These are phyloP conservation scores for Oikopleura dioica DNA, from an alignment of 23 tunicate genomes.

Conservation along the genomic window DNA sequence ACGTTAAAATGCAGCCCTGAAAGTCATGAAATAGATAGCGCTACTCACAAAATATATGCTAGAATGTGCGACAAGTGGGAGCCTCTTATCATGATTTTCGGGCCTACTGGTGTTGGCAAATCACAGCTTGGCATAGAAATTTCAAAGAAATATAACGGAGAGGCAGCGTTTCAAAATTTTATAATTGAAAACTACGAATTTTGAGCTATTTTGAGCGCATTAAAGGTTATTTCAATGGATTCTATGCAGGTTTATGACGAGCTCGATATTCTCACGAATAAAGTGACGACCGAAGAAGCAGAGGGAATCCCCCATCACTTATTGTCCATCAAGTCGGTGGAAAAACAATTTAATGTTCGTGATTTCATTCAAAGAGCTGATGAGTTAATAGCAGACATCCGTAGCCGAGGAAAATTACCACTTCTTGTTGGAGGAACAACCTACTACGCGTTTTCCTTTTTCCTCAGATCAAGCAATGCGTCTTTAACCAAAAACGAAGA, in stretches of 20 bases:
- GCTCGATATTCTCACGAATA: slow-evolving; percentile 74
- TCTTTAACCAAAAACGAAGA: background rate
- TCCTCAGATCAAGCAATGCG: too few relatives aligned
- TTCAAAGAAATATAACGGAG: slow-evolving; percentile 27
- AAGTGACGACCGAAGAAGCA: slow-evolving; percentile 64
- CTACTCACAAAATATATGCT: too few relatives aligned
- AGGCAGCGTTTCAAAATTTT: too few relatives aligned
- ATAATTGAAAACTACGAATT: too few relatives aligned
- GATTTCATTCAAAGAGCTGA: slow-evolving; percentile 34
- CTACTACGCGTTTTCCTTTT: slow-evolving; percentile 44
- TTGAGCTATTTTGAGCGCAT: too few relatives aligned
- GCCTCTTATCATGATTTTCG: slow-evolving; percentile 42
- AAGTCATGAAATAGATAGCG: too few relatives aligned
- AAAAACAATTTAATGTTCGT: slow-evolving; percentile 29
- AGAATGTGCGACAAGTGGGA: too few relatives aligned
- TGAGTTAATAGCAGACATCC: slow-evolving; percentile 45
- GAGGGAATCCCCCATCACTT: slow-evolving; percentile 53
- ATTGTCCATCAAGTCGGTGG: slow-evolving; percentile 34
- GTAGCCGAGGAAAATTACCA: slow-evolving; percentile 29
- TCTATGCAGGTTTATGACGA: slow-evolving; percentile 91
- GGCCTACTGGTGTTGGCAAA: slow-evolving; percentile 96
- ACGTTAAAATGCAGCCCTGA: too few relatives aligned
- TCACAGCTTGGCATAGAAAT: slow-evolving; percentile 62
- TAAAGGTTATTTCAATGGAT: slow-evolving; percentile 20
- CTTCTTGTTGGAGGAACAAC: slow-evolving; percentile 68